Base-by-base conservation (phyloP, 2,888 invertebrate species). In the Pimpla rufipes region DNA sequence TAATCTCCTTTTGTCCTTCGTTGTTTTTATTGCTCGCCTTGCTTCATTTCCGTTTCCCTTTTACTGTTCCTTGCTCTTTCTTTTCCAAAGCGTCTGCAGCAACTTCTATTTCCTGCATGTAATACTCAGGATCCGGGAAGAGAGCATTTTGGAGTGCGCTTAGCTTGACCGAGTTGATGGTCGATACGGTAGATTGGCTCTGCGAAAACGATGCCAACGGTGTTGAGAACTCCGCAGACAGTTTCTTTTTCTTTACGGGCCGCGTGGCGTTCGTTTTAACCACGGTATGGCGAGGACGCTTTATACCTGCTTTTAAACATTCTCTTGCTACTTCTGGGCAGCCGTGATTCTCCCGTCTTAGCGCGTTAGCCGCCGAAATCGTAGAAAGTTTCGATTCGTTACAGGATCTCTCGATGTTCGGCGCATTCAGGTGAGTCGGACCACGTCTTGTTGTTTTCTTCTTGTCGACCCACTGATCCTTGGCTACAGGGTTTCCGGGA, bases 31-130 rank as follows among this genome's bases (percentile, higher is more conserved):
- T 7, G 8, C 29, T n/a, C 23, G 42, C 13, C 45, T 47, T 8
- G 40, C 11, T 11, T 1, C 1, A 10, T 40, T 64, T 42, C 37
- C 1, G 7, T 37, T 62, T 18, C 7, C 1, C 37, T 40, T 64
- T 42, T 18, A 10, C 21, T 18, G 8, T 11, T 21, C 11, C 10
- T 64, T 42, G 21, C 64, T 4, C 45, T 10, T 45, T 7, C 45
- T 45, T n/a, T 45, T 45, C 10, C 10, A 45, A 45, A 45, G 45
- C 45, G 45, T 35, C 11, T 2, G 16, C 45, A 11, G 23, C 11
- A 45, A 16, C 16, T 5, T 47, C 35, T 35, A 71, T 57, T 45
- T 57, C 45, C 29, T 71, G 71, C 71, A 42, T 57, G 13, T 71
- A 71, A n/a, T 71, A 59, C 6, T 57, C 59, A 4, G 57, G 57